phyloP scores from a whole-genome alignment of 2,113 vertebrate species.

The Grus americana region DNA sequence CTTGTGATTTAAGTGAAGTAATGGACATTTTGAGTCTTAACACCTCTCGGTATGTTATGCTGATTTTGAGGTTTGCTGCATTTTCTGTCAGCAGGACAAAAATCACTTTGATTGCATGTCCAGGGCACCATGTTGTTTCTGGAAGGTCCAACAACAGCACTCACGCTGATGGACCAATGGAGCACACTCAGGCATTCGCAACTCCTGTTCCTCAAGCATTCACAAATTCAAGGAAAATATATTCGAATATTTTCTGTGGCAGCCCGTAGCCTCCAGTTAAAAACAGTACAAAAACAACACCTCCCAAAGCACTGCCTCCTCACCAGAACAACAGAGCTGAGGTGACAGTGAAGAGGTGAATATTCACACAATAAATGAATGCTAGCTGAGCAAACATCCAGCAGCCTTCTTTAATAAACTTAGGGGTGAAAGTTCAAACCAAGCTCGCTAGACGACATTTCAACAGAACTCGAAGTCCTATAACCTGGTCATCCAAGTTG shows the following conservation, averaged over 20 bases:
- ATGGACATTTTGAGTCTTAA: not conserved
- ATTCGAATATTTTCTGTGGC: not conserved
- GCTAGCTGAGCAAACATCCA: not conserved
- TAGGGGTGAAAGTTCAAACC: not conserved
- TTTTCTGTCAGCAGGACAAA: not conserved
- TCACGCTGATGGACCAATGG: not conserved
- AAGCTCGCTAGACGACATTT: not conserved
- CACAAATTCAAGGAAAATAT: not conserved
- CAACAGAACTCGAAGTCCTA: not conserved
- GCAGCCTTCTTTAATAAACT: not conserved
- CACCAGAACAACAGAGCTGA: not conserved
- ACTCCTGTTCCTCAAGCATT: not conserved
- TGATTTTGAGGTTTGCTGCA: not conserved
- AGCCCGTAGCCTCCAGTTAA: not conserved
- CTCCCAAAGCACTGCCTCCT: not conserved
- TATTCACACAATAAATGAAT: not conserved
- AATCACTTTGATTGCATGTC: not conserved
- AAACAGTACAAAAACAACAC: not conserved
- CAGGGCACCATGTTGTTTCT: not conserved
- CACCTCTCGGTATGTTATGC: not conserved
- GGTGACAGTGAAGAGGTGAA: not conserved
- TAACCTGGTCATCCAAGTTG: not conserved
- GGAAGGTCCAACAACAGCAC: not conserved
- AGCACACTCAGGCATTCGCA: not conserved
- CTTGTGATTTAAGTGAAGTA: constrained; percentile 2